Evolutionary conservation across 37 sponge, comb jelly and placozoan species (phyloP).

Genomic region (Corticium candelabrum): DNA sequence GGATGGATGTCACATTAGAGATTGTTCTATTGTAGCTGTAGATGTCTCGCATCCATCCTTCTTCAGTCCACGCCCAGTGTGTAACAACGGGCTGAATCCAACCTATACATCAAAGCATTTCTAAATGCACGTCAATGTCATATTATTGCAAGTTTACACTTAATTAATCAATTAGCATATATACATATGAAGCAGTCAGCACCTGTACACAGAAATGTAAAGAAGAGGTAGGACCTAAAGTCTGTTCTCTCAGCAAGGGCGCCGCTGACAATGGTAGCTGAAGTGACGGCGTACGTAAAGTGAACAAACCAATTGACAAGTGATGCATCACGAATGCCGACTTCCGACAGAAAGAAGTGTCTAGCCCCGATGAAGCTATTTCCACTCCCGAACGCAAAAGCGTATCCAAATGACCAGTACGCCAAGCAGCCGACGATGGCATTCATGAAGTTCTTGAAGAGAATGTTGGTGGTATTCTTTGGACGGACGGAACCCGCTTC

Average conservation of each 20-base stretch:
- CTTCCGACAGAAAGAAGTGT: not conserved
- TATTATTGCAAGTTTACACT: no score
- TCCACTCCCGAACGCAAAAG: not conserved
- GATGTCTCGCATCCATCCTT: not conserved
- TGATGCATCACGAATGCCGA: not conserved
- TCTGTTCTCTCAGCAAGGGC: not conserved
- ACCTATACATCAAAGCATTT: no score
- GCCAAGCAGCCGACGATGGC: not conserved
- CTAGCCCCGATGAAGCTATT: not conserved
- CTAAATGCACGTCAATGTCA: no score
- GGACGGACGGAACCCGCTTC: not conserved
- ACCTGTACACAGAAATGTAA: not conserved
- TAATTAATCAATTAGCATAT: no score
- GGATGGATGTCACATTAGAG: no score
- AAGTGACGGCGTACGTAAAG: not conserved
- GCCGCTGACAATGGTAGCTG: not conserved
- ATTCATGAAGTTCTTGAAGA: not conserved
- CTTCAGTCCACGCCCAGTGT: conserved; percentile 1
- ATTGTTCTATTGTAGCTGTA: not conserved
- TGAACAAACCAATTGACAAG: not conserved
- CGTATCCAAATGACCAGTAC: not conserved
- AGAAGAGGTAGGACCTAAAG: not conserved
- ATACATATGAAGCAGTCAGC: no score
- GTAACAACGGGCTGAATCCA: not conserved
- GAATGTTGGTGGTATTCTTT: not conserved